phyloP scores from a whole-genome alignment of 2,888 invertebrate genomes.

The Drosophila peninsularis region DNA sequence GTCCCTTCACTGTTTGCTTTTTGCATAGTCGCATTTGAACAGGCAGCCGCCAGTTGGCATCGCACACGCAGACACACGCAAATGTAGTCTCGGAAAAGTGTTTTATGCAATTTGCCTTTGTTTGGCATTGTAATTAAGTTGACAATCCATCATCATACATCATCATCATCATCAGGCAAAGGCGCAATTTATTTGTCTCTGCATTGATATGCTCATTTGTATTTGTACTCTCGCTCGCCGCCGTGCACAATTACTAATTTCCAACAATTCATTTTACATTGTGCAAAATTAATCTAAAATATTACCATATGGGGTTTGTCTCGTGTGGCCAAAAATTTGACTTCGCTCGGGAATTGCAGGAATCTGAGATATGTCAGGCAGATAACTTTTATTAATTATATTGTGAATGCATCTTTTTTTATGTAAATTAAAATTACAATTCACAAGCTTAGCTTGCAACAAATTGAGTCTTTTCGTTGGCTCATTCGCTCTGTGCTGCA shows the following conservation, averaged over 20 bases:
- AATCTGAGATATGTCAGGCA: neutral
- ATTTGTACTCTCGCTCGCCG: slow-evolving; percentile 11
- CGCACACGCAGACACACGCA: slow-evolving; percentile 32
- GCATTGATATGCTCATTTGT: slow-evolving; percentile 30
- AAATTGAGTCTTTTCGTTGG: neutral
- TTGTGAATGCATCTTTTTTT: neutral
- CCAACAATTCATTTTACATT: slow-evolving; percentile 32
- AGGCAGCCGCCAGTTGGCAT: slow-evolving; percentile 46
- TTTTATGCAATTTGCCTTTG: slow-evolving; percentile 70
- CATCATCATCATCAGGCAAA: slow-evolving; percentile 55
- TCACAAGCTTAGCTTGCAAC: neutral
- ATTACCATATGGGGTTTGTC: slow-evolving; percentile 2
- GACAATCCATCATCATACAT: slow-evolving; percentile 83
- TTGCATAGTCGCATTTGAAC: slow-evolving; percentile 52
- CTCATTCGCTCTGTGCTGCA: neutral
- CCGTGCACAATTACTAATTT: slow-evolving; percentile 39
- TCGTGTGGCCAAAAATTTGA: slow-evolving; percentile 1
- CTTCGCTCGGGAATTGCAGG: neutral
- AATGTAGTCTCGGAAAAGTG: slow-evolving; percentile 44
- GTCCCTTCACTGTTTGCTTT: slow-evolving; percentile 52
- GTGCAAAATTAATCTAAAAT: slow-evolving; percentile 4
- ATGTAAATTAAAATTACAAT: neutral
- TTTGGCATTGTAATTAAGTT: slow-evolving; percentile 82
- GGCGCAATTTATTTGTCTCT: slow-evolving; percentile 20
- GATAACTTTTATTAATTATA: neutral